These are phyloP conservation scores for Cephus runcator DNA, from an alignment of 2,888 invertebrate genomes.

Conservation along the genomic window DNA sequence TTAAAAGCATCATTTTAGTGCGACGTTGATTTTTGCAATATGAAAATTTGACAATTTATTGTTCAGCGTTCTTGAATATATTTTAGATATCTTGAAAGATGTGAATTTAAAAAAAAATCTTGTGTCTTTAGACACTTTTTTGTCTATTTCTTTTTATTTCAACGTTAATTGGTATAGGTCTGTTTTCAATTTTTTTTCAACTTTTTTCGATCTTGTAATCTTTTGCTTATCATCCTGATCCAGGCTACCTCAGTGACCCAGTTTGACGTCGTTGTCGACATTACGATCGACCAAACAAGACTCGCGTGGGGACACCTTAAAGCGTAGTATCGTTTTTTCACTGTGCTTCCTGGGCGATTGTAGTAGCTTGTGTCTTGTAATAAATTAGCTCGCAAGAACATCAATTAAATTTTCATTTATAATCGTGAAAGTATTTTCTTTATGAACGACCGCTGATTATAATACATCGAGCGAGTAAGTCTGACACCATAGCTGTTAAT, in stretches of 20 bases:
- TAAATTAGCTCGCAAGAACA: not conserved
- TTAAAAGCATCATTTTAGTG: not conserved
- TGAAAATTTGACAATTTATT: not conserved
- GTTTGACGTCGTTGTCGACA: constrained; percentile 12
- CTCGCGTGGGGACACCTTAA: not conserved
- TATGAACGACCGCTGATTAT: not conserved
- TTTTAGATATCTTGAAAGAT: not conserved
- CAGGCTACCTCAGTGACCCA: constrained; percentile 5
- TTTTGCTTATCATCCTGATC: not conserved
- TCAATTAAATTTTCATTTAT: not conserved
- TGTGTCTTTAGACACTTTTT: not conserved
- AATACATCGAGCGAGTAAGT: not conserved
- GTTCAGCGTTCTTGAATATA: not conserved
- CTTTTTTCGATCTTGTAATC: not conserved
- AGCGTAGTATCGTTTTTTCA: not conserved
- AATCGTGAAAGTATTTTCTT: not conserved
- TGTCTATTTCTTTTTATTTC: not conserved
- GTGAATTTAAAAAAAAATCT: not conserved
- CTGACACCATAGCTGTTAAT: not conserved
- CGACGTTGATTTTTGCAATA: not conserved
- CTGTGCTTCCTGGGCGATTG: not conserved
- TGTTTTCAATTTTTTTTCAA: not conserved
- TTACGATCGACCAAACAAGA: constrained; percentile 22
- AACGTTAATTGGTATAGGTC: not conserved
- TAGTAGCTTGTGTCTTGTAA: not conserved